Percentiles rank a stretch among this genome's conserved stretches.
phyloP scores from a whole-genome alignment of 2,797 vertebrate species.

The Emydoidea blandingii region DNA sequence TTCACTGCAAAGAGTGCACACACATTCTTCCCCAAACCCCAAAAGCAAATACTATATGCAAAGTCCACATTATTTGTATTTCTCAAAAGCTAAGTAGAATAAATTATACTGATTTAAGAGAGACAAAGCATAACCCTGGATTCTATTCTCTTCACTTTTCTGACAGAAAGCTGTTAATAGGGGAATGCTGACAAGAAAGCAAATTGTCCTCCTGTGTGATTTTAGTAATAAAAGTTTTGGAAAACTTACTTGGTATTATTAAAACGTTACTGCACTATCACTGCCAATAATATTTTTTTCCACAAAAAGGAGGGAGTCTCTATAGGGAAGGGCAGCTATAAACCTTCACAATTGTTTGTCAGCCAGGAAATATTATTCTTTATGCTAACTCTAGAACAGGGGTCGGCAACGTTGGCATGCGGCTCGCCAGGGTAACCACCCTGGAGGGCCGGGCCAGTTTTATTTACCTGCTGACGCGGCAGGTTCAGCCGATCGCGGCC shows the following conservation, averaged over 20 bases:
- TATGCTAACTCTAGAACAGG: not conserved
- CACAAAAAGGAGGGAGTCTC: not conserved
- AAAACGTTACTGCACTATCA: slow-evolving; percentile 21
- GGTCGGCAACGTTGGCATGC: no score
- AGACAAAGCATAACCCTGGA: slow-evolving; percentile 58
- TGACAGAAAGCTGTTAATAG: slow-evolving; percentile 74
- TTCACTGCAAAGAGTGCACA: slow-evolving; percentile 52
- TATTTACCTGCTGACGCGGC: no score
- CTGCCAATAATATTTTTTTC: not conserved
- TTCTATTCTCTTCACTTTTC: slow-evolving; percentile 69
- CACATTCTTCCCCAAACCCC: slow-evolving; percentile 44
- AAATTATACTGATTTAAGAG: slow-evolving; percentile 19
- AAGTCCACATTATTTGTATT: slow-evolving; percentile 44
- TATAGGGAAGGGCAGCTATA: not conserved
- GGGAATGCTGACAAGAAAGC: slow-evolving; percentile 44
- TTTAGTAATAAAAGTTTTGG: slow-evolving; percentile 36
- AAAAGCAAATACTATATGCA: slow-evolving; percentile 69
- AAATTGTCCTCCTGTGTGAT: slow-evolving; percentile 50
- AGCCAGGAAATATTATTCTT: not conserved
- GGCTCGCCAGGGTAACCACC: no score
- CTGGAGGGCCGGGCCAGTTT: no score
- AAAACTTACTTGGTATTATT: slow-evolving; percentile 39
- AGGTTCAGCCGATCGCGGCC: no score
- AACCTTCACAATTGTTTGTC: slow-evolving; percentile 2
- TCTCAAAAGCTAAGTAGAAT: slow-evolving; percentile 63